Evolutionary conservation across 2,888 invertebrate genomes (phyloP).

Genomic region (Thysanoteuthis rhombus): DNA sequence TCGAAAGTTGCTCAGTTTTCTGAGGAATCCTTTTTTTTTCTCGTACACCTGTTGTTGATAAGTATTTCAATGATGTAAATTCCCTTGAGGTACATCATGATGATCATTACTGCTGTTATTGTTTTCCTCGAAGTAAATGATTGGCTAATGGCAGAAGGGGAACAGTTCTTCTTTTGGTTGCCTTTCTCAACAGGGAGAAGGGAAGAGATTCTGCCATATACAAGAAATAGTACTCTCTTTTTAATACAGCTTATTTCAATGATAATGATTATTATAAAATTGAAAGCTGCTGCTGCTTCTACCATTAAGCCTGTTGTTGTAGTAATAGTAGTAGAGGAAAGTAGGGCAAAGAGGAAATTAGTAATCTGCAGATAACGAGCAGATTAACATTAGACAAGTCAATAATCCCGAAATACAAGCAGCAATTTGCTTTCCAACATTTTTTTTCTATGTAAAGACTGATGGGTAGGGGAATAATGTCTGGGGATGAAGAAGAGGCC

Average conservation of each 20-base stretch:
- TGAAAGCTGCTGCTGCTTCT: slow-evolving; percentile 12
- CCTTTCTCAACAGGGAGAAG: neutral
- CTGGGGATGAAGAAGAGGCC: neutral
- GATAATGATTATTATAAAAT: slow-evolving; percentile 12
- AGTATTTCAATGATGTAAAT: no score
- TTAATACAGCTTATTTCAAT: neutral
- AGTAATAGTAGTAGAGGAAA: neutral
- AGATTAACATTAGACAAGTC: slow-evolving; percentile 12
- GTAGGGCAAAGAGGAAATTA: neutral
- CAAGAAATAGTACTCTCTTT: neutral
- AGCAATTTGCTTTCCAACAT: neutral
- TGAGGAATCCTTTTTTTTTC: no score
- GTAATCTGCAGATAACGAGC: neutral
- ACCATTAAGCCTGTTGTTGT: neutral
- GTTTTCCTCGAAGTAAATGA: neutral
- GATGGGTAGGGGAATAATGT: neutral
- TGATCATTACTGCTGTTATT: neutral
- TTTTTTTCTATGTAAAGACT: neutral
- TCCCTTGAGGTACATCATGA: neutral
- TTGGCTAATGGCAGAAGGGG: neutral
- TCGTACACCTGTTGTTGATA: no score
- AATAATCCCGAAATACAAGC: neutral
- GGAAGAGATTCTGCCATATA: neutral
- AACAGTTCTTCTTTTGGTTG: neutral
- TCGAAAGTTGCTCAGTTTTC: no score